These are phyloP conservation scores for Ganaspis sp. DNA, from an alignment of 1,140 invertebrate genomes.

Conservation along the genomic window DNA sequence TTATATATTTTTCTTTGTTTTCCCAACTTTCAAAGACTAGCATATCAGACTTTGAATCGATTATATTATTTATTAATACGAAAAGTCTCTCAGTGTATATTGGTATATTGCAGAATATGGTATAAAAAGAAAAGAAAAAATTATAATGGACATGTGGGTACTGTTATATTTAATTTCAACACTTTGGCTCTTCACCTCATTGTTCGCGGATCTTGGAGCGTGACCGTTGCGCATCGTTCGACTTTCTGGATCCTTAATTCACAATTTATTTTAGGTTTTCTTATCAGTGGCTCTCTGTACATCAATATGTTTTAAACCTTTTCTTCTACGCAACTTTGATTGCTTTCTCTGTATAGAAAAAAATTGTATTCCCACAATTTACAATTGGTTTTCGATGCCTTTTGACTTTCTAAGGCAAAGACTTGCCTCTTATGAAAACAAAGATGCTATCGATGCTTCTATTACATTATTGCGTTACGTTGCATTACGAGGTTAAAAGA, in stretches of 20 bases:
- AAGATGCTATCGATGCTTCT: slow-evolving; percentile 43
- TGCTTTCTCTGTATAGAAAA: not conserved
- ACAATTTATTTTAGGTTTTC: slow-evolving; percentile 26
- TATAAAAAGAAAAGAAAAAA: no score
- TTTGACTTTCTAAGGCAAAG: slow-evolving; percentile 47
- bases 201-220: slow-evolving; percentile 55
- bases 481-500: slow-evolving; percentile 45
- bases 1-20: no score
- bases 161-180: no score
- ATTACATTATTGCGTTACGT: slow-evolving; percentile 46
- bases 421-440: slow-evolving; percentile 34
- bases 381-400: slow-evolving; percentile 24
- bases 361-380: not conserved
- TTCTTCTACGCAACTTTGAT: not conserved
- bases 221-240: slow-evolving; percentile 59
- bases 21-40: no score
- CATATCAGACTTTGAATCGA: no score
- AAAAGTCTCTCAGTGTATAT: no score
- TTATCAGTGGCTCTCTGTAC: slow-evolving; percentile 30
- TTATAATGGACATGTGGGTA: no score
- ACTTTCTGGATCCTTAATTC: slow-evolving; percentile 38
- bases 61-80: no score
- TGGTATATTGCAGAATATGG: no score
- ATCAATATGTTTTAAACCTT: not conserved
- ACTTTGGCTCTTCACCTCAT: slow-evolving; percentile 50